Evolutionary conservation across 1,140 invertebrate genomes (phyloP).

Genomic region (Cydia amplana): DNA sequence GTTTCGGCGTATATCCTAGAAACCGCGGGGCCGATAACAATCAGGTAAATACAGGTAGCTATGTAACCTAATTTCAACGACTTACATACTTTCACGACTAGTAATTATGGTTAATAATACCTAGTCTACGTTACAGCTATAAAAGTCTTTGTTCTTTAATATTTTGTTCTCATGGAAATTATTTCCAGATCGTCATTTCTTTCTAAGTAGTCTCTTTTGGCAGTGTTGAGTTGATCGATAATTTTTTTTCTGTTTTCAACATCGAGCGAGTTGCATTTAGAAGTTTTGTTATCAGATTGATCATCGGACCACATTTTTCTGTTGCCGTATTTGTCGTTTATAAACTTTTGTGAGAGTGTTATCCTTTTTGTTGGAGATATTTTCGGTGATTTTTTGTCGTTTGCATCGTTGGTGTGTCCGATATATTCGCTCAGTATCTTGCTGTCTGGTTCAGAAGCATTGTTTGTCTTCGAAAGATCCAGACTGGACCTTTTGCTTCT

Average conservation of each 20-base stretch:
- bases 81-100: constrained; percentile 51
- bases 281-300: constrained; percentile 51
- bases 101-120: constrained; percentile 30
- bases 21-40: constrained; percentile 61
- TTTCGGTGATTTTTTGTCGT: constrained; percentile 66
- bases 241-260: constrained; percentile 67
- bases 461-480: constrained; percentile 55
- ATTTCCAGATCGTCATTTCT: constrained; percentile 57
- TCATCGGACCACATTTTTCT: constrained; percentile 74
- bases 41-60: constrained; percentile 33
- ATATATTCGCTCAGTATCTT: constrained; percentile 59
- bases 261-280: constrained; percentile 57
- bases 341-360: constrained; percentile 77
- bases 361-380: constrained; percentile 62
- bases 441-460: constrained; percentile 52
- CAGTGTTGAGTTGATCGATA: constrained; percentile 60
- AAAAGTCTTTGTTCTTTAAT: constrained; percentile 45
- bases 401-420: constrained; percentile 55
- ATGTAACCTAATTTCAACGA: constrained; percentile 54
- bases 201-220: constrained; percentile 60
- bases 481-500: constrained; percentile 67
- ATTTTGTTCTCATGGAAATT: constrained; percentile 47
- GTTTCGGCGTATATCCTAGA: constrained; percentile 46
- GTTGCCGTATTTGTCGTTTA: constrained; percentile 78
- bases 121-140: constrained; percentile 33